A percentile compares a stretch with the other conserved stretches of the same genome.
Evolutionary conservation across 2,113 vertebrate species (phyloP).

Genomic region (Mus pahari): DNA sequence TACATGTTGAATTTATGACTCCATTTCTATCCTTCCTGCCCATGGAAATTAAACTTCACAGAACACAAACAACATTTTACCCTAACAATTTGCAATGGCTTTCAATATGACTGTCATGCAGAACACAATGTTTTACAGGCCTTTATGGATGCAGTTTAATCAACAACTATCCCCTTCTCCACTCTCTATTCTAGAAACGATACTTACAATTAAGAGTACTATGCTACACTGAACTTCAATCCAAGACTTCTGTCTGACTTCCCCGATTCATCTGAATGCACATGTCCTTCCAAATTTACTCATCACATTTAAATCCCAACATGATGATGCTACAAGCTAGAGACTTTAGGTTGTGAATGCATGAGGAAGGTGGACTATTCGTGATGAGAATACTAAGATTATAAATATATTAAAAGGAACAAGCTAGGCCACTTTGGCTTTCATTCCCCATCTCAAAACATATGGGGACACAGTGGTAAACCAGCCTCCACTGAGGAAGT

Average conservation of each 20-base stretch:
- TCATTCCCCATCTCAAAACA: background rate
- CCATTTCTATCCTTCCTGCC: background rate
- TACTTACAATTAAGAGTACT: background rate
- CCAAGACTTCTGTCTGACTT: background rate
- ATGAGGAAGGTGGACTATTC: background rate
- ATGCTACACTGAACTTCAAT: background rate
- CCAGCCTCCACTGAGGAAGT: background rate
- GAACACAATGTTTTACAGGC: background rate
- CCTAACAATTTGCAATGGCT: background rate
- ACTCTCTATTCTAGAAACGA: constrained; percentile 19
- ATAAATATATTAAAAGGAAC: background rate
- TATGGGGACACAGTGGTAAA: background rate
- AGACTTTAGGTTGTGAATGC: background rate
- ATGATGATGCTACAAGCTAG: background rate
- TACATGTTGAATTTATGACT: background rate
- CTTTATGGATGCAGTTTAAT: constrained; percentile 13
- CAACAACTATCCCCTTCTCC: constrained; percentile 11
- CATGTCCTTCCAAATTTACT: background rate
- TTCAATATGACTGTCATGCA: constrained; percentile 6
- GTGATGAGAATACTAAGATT: background rate
- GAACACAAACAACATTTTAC: constrained; percentile 46
- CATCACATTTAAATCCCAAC: background rate
- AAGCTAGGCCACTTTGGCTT: background rate
- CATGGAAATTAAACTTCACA: constrained; percentile 19
- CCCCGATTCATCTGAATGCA: background rate